Percentiles rank a stretch among this genome's conserved stretches.
Evolutionary conservation across 1,140 invertebrate genomes (phyloP).

Genomic region (Drosophila kikkawai): DNA sequence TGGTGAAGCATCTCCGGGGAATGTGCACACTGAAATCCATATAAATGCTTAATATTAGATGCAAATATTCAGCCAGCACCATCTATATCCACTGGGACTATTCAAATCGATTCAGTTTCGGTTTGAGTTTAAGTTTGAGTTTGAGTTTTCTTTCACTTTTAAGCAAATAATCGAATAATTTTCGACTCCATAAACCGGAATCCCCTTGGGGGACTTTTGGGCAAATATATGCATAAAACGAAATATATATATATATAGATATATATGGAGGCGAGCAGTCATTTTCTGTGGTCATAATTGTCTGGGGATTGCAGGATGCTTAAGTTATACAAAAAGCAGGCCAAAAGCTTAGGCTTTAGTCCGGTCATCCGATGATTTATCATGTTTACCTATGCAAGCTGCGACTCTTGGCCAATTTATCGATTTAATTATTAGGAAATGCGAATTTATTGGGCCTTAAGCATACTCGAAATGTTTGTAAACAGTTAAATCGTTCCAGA

Average conservation of each 20-base stretch:
- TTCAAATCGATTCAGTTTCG: constrained; percentile 34
- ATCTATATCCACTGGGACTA: constrained; percentile 15
- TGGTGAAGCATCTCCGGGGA: not conserved
- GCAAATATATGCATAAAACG: constrained; percentile 5
- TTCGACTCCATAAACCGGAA: constrained; percentile 16
- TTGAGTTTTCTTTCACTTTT: constrained; percentile 22
- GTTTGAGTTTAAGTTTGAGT: not conserved
- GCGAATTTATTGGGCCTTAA: constrained; percentile 7
- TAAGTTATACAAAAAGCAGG: constrained; percentile 3
- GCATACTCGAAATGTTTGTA: not conserved
- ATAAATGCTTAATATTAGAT: constrained; percentile 51
- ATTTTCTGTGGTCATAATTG: constrained; percentile 31
- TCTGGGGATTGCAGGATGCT: constrained; percentile 17
- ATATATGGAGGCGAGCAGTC: constrained; percentile 1
- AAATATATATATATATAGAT: not conserved
- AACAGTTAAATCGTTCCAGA: not conserved
- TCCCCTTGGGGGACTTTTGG: not conserved
- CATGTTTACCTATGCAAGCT: constrained; percentile 13
- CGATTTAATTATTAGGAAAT: constrained; percentile 17
- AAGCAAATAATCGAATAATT: constrained; percentile 48
- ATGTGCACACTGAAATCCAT: constrained; percentile 29
- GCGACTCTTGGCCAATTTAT: constrained; percentile 9
- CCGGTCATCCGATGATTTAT: constrained; percentile 33
- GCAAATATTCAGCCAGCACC: constrained; percentile 32
- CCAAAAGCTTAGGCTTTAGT: constrained; percentile 1